phyloP scores from a whole-genome alignment of 2,113 vertebrate species.

The Calidris pugnax region DNA sequence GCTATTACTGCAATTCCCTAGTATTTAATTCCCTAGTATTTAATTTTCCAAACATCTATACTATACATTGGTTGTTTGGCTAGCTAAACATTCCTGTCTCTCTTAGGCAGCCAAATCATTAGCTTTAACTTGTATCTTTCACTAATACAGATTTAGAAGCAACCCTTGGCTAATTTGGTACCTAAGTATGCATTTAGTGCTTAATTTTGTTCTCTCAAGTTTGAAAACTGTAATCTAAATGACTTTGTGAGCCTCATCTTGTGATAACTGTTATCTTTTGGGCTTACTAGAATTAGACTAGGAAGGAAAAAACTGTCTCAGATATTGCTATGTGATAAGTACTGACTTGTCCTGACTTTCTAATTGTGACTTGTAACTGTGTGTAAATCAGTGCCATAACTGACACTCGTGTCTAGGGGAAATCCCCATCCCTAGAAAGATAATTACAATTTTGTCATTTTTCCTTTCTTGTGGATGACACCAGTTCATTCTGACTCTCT shows the following conservation, averaged over 20 bases:
- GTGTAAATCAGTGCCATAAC: neutral
- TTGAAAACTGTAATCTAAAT: slow-evolving; percentile 19
- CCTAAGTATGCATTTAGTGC: neutral
- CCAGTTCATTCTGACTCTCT: neutral
- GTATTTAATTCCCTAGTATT: neutral
- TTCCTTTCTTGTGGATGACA: neutral
- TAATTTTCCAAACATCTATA: neutral
- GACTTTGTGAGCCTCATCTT: neutral
- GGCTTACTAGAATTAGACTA: neutral
- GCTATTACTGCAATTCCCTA: neutral
- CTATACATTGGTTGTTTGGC: rapidly evolving
- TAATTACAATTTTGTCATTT: neutral
- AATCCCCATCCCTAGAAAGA: neutral
- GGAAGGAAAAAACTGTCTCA: neutral
- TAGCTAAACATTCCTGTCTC: neutral
- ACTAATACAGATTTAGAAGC: neutral
- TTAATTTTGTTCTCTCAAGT: neutral
- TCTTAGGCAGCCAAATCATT: neutral
- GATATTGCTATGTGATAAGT: neutral
- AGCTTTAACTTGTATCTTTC: neutral
- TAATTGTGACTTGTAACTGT: neutral
- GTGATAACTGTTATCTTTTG: neutral
- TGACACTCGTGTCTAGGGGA: neutral
- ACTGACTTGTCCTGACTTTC: neutral
- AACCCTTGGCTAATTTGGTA: neutral